Evolutionary conservation across 1,140 invertebrate genomes (phyloP).

Genomic region (Drosophila lacteicornis): DNA sequence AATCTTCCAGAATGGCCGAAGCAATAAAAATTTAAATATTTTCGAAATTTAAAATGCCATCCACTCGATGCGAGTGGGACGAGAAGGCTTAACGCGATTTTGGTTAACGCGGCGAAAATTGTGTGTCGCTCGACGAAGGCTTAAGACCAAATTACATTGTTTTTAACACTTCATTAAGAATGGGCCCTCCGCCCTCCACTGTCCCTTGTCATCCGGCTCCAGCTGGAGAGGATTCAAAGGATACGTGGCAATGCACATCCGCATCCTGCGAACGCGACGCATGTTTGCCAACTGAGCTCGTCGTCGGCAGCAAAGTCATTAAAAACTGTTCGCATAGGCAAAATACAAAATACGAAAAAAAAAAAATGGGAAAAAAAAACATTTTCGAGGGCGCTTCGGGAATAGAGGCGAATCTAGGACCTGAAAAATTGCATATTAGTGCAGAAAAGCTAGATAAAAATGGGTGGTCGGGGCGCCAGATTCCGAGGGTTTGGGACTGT

Average conservation of each 20-base stretch:
- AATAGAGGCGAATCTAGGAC: conserved; percentile 29
- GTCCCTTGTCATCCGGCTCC: conserved; percentile 10
- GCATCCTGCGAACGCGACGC: conserved; percentile 61
- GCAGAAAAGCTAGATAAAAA: conserved; percentile 72
- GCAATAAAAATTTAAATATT: conserved; percentile 82
- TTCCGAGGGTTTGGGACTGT: conserved; percentile 42
- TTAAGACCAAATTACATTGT: conserved; percentile 82
- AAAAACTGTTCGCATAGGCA: conserved; percentile 81
- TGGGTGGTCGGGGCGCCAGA: background rate
- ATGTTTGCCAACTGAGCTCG: conserved; percentile 77
- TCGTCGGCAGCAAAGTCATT: conserved; percentile 79
- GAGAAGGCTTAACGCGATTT: conserved; percentile 54
- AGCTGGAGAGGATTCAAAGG: conserved; percentile 59
- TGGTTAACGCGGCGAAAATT: conserved; percentile 45
- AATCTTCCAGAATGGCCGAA: conserved; percentile 70
- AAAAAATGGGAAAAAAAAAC: background rate
- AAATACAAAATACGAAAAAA: conserved; percentile 45
- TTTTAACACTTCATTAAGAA: conserved; percentile 83
- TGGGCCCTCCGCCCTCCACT: conserved; percentile 13
- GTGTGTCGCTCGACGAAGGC: conserved; percentile 49
- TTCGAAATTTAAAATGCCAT: conserved; percentile 73
- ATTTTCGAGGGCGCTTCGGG: conserved; percentile 16
- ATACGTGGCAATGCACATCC: conserved; percentile 66
- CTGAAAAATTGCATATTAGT: conserved; percentile 79
- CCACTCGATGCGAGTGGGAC: conserved; percentile 12